These are phyloP conservation scores for Phyllotreta cruciferae DNA, from an alignment of 2,888 invertebrate species.

Conservation along the genomic window DNA sequence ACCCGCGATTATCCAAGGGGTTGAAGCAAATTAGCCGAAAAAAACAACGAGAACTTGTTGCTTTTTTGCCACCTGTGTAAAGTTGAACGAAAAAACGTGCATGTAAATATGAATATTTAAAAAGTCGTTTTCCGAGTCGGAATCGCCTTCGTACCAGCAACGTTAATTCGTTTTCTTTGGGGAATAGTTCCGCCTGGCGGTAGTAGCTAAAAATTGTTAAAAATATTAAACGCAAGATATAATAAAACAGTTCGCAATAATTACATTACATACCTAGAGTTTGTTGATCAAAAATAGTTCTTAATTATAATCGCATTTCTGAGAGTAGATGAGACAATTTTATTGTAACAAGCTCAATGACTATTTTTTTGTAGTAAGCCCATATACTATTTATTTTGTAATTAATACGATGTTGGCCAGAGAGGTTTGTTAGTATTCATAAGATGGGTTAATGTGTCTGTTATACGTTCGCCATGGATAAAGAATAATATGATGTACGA, in stretches of 20 bases:
- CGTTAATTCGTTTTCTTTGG: constrained; percentile 41
- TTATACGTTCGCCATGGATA: constrained; percentile 40
- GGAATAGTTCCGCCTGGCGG: constrained; percentile 19
- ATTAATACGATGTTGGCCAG: too few species aligned
- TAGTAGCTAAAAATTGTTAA: too few species aligned
- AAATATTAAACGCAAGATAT: too few species aligned
- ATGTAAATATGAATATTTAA: constrained; percentile 38
- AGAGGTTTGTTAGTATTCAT: constrained; percentile 38
- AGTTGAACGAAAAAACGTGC: constrained; percentile 11
- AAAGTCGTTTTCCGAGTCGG: constrained; percentile 32
- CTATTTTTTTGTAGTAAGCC: too few species aligned
- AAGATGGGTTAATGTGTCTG: constrained; percentile 35
- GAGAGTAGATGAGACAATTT: constrained; percentile 11
- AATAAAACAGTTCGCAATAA: background rate
- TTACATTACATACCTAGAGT: background rate
- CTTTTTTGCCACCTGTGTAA: too few species aligned
- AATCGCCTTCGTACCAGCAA: constrained; percentile 31
- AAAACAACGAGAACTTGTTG: too few species aligned
- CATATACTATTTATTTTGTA: too few species aligned
- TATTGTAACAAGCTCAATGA: too few species aligned
- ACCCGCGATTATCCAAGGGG: too few species aligned
- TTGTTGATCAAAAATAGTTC: too few species aligned
- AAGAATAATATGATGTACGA: constrained; percentile 47
- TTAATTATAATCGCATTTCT: too few species aligned
- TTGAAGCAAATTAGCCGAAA: too few species aligned